A percentile compares a stretch with the other conserved stretches of the same genome.
phyloP scores from a whole-genome alignment of 2,797 vertebrate species.

The Macrochelys suwanniensis region DNA sequence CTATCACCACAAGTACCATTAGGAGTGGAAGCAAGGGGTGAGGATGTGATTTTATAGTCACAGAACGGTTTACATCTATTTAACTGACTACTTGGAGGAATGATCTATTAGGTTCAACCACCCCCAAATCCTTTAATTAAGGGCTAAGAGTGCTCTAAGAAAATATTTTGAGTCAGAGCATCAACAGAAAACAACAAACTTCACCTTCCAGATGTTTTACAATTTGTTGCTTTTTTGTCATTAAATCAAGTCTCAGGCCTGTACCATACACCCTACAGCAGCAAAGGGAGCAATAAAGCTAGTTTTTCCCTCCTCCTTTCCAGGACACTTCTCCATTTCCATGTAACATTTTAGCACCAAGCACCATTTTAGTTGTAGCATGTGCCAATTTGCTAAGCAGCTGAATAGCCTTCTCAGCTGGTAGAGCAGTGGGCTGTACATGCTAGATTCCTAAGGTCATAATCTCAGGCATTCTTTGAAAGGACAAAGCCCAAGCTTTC shows the following conservation, averaged over 20 bases:
- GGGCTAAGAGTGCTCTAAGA: neutral
- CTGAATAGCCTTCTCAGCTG: neutral
- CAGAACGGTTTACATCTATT: neutral
- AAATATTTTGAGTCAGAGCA: neutral
- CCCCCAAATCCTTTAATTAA: no score
- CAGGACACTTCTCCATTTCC: neutral
- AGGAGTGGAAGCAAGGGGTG: neutral
- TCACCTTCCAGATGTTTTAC: neutral
- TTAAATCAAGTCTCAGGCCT: neutral
- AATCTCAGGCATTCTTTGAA: neutral
- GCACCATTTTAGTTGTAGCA: neutral
- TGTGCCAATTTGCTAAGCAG: neutral
- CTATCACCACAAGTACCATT: neutral
- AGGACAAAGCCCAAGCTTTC: neutral
- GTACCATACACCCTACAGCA: neutral
- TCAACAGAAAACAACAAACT: neutral
- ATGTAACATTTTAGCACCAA: neutral
- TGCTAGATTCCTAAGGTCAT: neutral
- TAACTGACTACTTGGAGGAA: neutral
- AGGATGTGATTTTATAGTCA: neutral
- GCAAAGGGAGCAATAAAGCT: neutral
- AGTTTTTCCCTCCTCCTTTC: neutral
- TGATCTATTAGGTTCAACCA: no score
- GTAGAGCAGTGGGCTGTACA: neutral
- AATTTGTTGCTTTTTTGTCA: neutral